Evolutionary conservation across 2,797 vertebrate genomes (phyloP).

Genomic region (Lutjanus argentimaculatus): DNA sequence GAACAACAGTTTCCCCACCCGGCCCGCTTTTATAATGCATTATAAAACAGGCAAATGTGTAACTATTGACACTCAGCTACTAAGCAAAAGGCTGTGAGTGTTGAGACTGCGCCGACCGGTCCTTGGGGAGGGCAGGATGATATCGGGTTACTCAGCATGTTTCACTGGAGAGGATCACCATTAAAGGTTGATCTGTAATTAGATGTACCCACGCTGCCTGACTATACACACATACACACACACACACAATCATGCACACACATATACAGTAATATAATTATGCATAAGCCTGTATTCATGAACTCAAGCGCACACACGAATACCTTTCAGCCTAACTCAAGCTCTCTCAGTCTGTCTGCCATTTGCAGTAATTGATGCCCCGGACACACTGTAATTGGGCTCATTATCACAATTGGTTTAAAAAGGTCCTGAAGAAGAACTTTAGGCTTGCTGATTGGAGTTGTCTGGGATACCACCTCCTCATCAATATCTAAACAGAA

Average conservation of each 20-base stretch:
- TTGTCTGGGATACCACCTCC: slow-evolving; percentile 41
- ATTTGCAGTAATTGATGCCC: slow-evolving; percentile 24
- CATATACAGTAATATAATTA: not conserved
- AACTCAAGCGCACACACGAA: not conserved
- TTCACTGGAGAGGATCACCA: slow-evolving; percentile 62
- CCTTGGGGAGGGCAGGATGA: slow-evolving; percentile 26
- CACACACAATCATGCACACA: not conserved
- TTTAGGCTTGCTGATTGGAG: slow-evolving; percentile 38
- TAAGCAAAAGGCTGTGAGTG: slow-evolving; percentile 26
- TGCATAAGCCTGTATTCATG: slow-evolving; percentile 4
- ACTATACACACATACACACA: slow-evolving; percentile 8
- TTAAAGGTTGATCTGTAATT: slow-evolving; percentile 83
- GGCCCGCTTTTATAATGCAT: not conserved
- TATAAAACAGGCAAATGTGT: not conserved
- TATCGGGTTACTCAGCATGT: slow-evolving; percentile 73
- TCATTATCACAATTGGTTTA: slow-evolving; percentile 56
- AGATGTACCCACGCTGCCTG: slow-evolving; percentile 42
- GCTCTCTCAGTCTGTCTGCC: not conserved
- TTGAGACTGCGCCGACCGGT: slow-evolving; percentile 38
- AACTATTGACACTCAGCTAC: slow-evolving; percentile 26
- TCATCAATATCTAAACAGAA: slow-evolving; percentile 79
- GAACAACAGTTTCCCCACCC: too few species aligned
- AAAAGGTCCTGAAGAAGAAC: slow-evolving; percentile 41
- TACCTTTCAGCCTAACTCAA: not conserved
- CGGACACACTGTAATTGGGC: slow-evolving; percentile 42